Evolutionary conservation across 1,140 invertebrate genomes (phyloP).

Genomic region (Formica selysi): DNA sequence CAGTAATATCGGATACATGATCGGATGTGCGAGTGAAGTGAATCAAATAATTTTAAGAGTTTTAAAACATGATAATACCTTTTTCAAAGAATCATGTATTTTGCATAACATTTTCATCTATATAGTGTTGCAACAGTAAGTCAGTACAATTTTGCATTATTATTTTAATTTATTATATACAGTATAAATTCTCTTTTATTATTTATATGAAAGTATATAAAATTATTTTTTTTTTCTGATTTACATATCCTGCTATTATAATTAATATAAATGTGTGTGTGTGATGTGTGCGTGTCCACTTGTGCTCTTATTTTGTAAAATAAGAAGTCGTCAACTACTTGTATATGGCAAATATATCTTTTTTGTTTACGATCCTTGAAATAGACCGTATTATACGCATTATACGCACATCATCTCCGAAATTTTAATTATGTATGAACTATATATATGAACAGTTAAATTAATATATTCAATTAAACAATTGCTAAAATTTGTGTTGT

Average conservation of each 20-base stretch:
- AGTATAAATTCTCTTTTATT: constrained; percentile 59
- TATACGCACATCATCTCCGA: constrained; percentile 9
- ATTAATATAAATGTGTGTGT: constrained; percentile 56
- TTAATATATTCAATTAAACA: constrained; percentile 44
- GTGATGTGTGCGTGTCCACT: constrained; percentile 36
- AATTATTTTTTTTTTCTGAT: constrained; percentile 62
- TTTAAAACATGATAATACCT: constrained; percentile 29
- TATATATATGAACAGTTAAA: constrained; percentile 23
- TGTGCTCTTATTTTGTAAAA: constrained; percentile 42
- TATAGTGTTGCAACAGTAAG: constrained; percentile 61
- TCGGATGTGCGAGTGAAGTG: not conserved
- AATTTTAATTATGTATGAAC: constrained; percentile 9
- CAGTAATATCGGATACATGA: not conserved
- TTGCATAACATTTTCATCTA: constrained; percentile 59
- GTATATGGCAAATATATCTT: constrained; percentile 61
- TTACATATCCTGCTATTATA: constrained; percentile 32
- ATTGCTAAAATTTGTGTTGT: constrained; percentile 24
- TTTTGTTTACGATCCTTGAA: constrained; percentile 35
- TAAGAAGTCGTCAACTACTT: constrained; percentile 49
- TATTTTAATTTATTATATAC: constrained; percentile 61
- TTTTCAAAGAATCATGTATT: constrained; percentile 54
- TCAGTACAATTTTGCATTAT: constrained; percentile 63
- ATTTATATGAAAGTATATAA: constrained; percentile 70
- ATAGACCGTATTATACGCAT: constrained; percentile 32
- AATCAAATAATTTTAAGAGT: not conserved